Evolutionary conservation across 2,888 invertebrate species (phyloP).

Genomic region (Drosophila mulleri): DNA sequence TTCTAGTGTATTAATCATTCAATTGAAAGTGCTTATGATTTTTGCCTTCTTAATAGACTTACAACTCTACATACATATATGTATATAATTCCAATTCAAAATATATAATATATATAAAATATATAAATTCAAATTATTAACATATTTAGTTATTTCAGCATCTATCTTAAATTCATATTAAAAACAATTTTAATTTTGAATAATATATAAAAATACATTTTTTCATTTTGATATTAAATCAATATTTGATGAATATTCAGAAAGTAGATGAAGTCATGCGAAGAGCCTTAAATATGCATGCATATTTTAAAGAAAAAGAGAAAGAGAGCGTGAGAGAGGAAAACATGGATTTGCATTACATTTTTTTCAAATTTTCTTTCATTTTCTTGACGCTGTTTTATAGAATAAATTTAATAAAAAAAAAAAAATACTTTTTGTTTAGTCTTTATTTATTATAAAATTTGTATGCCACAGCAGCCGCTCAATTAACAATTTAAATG

Average conservation of each 20-base stretch:
- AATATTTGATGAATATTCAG: constrained; percentile 5
- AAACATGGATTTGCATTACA: too few relatives aligned
- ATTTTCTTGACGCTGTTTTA: background rate
- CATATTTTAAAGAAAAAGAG: background rate
- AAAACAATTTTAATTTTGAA: background rate
- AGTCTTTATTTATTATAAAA: background rate
- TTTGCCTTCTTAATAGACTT: too few relatives aligned
- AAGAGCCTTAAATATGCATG: constrained; percentile 4
- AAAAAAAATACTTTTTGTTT: background rate
- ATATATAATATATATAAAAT: too few relatives aligned
- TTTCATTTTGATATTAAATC: background rate
- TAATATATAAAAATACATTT: background rate
- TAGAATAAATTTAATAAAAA: background rate
- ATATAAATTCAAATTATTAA: too few relatives aligned
- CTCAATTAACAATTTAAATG: constrained; percentile 12
- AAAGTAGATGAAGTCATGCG: background rate
- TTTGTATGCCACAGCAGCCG: background rate
- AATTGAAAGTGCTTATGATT: too few relatives aligned
- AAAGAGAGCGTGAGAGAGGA: too few relatives aligned
- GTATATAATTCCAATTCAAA: too few relatives aligned
- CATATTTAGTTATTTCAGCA: too few relatives aligned
- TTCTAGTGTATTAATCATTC: too few relatives aligned
- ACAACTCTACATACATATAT: too few relatives aligned
- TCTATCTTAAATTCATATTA: too few relatives aligned
- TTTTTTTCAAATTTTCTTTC: background rate